Evolutionary conservation across 2,888 invertebrate genomes (phyloP).

Genomic region (Apeira syringaria): DNA sequence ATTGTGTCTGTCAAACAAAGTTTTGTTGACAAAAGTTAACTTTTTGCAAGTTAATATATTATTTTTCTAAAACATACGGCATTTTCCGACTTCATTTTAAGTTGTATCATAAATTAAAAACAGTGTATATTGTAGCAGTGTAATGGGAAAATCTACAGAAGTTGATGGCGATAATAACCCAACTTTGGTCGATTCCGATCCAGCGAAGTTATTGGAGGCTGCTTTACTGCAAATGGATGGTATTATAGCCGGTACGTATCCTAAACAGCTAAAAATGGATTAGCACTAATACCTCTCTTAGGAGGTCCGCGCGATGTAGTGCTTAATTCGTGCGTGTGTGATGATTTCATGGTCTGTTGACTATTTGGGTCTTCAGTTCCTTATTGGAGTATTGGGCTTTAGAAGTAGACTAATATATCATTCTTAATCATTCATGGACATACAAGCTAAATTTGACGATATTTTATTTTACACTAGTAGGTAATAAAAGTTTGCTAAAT

Average conservation of each 20-base stretch:
- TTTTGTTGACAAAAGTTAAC: slow-evolving; percentile 70
- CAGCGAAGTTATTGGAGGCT: slow-evolving; percentile 93
- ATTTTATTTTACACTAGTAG: too few species aligned
- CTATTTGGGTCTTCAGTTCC: slow-evolving; percentile 47
- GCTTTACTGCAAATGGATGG: slow-evolving; percentile 95
- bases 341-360: slow-evolving; percentile 51
- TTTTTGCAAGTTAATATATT: slow-evolving; percentile 42
- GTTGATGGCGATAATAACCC: slow-evolving; percentile 79
- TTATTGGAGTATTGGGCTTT: slow-evolving; percentile 28
- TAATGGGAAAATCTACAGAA: slow-evolving; percentile 74
- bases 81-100: slow-evolving; percentile 22
- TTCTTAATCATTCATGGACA: too few species aligned
- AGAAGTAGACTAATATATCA: too few species aligned
- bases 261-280: background rate
- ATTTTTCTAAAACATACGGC: slow-evolving; percentile 21
- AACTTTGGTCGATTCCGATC: slow-evolving; percentile 89
- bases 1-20: too few species aligned
- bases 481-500: too few species aligned
- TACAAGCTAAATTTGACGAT: too few species aligned
- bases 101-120: slow-evolving; percentile 14
- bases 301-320: slow-evolving; percentile 9
- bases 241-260: slow-evolving; percentile 88
- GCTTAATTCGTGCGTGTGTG: slow-evolving; percentile 11
- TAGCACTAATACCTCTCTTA: background rate
- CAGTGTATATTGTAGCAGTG: slow-evolving; percentile 36